These are phyloP conservation scores for Penaeus japonicus DNA, from an alignment of 1,140 invertebrate species.

Conservation along the genomic window DNA sequence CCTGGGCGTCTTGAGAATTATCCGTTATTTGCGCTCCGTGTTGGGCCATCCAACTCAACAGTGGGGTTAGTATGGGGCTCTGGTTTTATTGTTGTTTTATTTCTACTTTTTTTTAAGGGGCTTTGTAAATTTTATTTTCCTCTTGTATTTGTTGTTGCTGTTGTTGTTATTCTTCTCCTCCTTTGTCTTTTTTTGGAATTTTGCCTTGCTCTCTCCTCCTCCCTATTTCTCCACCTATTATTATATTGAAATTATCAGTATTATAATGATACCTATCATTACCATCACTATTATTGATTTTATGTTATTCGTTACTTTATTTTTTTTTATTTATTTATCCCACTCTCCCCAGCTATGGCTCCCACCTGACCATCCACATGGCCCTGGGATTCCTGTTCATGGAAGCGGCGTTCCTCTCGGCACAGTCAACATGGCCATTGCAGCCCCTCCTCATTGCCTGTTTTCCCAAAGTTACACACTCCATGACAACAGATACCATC, in stretches of 20 bases:
- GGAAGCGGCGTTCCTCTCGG: slow-evolving; percentile 88
- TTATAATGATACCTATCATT: not conserved
- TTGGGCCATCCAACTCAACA: slow-evolving; percentile 64
- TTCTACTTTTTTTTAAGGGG: not conserved
- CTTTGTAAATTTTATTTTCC: too few relatives aligned
- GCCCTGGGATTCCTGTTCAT: slow-evolving; percentile 89
- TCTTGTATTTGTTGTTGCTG: too few relatives aligned
- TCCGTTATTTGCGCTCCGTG: slow-evolving; percentile 79
- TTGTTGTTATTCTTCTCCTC: too few relatives aligned
- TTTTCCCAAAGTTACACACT: slow-evolving; percentile 97
- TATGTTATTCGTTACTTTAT: too few relatives aligned
- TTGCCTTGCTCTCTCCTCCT: too few relatives aligned
- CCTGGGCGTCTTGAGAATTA: slow-evolving; percentile 83
- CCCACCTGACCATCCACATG: slow-evolving; percentile 94
- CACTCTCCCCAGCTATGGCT: slow-evolving; percentile 79
- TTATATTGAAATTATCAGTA: too few relatives aligned
- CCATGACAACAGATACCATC: slow-evolving; percentile 83
- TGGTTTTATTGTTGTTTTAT: not conserved
- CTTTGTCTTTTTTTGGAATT: too few relatives aligned
- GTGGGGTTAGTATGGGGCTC: slow-evolving; percentile 58
- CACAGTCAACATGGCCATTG: slow-evolving; percentile 83
- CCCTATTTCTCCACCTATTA: too few relatives aligned
- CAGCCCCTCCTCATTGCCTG: slow-evolving; percentile 89
- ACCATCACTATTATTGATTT: too few relatives aligned
- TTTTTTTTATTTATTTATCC: slow-evolving; percentile 59